These are phyloP conservation scores for Aplodontia rufa DNA, from an alignment of 2,113 vertebrate genomes.

Conservation along the genomic window DNA sequence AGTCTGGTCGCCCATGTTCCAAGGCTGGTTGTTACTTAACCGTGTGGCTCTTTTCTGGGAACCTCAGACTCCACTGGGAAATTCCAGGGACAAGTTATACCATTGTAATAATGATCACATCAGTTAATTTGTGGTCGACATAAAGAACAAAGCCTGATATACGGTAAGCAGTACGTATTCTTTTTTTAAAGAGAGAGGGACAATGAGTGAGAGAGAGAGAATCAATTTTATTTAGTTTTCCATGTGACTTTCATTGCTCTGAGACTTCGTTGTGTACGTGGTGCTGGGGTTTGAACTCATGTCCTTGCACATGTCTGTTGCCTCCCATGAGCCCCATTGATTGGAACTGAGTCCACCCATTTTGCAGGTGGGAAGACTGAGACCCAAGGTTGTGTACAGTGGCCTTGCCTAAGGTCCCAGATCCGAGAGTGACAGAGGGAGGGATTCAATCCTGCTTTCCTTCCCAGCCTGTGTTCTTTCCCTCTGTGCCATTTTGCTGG, in stretches of 20 bases:
- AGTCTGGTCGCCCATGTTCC: background rate
- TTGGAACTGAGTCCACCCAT: background rate
- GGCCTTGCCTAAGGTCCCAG: background rate
- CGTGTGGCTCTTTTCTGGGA: background rate
- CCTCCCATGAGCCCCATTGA: background rate
- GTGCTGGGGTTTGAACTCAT: too few species aligned
- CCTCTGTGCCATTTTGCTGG: background rate
- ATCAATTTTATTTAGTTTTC: too few species aligned
- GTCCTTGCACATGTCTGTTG: too few species aligned
- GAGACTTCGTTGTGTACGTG: too few species aligned
- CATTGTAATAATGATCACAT: background rate
- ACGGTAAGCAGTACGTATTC: background rate
- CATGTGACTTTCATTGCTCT: too few species aligned
- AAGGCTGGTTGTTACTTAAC: background rate
- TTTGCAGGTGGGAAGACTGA: background rate
- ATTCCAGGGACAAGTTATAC: too few species aligned
- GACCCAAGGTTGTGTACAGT: background rate
- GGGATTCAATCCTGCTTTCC: background rate
- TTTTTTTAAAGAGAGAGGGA: conserved; percentile 1
- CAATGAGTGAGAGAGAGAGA: too few species aligned
- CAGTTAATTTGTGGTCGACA: background rate
- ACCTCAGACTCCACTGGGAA: background rate
- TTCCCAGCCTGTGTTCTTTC: background rate
- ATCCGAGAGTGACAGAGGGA: background rate
- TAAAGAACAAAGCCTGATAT: background rate